A percentile compares a stretch with the other conserved stretches of the same genome.
Evolutionary conservation across 2,113 vertebrate genomes (phyloP).

Genomic region (Engystomops pustulosus): DNA sequence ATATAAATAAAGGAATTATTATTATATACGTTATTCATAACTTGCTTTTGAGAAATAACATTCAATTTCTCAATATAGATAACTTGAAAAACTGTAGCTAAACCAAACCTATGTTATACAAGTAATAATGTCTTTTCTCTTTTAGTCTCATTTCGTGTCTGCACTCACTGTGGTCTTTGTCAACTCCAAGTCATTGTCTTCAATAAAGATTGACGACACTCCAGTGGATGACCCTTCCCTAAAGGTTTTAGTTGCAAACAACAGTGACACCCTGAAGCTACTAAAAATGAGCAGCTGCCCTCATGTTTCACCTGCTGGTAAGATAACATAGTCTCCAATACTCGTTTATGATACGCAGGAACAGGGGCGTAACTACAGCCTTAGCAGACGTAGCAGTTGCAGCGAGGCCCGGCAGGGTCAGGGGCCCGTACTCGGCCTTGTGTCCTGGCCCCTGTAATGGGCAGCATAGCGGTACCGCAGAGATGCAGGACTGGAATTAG

Average conservation of each 20-base stretch:
- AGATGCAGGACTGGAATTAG: no score
- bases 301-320: conserved; percentile 83
- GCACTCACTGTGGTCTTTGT: conserved; percentile 84
- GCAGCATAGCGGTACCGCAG: no score
- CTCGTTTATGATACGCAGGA: neutral
- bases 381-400: no score
- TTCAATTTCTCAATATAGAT: no score
- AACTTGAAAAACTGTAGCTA: neutral
- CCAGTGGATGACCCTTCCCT: conserved; percentile 83
- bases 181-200: conserved; percentile 83
- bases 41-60: no score
- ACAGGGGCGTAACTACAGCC: no score
- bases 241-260: conserved; percentile 84
- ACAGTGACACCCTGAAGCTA: conserved; percentile 79
- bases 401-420: no score
- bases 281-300: conserved; percentile 87
- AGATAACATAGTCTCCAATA: conserved; percentile 30
- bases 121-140: conserved; percentile 43
- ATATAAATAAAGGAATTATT: no score
- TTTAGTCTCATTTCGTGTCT: conserved; percentile 80
- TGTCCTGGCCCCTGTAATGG: no score
- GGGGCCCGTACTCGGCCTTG: no score
- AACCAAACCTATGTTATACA: neutral
- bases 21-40: no score
- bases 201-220: conserved; percentile 82